Evolutionary conservation across 2,113 vertebrate species (phyloP).

Genomic region (Rattus rattus): DNA sequence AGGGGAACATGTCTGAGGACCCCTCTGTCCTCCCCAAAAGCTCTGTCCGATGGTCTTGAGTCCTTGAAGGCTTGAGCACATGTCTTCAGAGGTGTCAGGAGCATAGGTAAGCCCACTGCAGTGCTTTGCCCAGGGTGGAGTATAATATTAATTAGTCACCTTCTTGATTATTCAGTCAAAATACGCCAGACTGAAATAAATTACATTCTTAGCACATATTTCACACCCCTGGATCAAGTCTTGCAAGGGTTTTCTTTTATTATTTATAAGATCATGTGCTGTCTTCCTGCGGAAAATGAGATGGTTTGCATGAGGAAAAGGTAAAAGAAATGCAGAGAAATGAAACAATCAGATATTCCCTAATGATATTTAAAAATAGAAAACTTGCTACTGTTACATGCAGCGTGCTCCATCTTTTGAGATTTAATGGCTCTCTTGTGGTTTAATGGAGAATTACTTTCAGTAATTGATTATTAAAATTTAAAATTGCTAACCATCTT

Average conservation of each 20-base stretch:
- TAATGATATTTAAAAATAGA: conserved; percentile 97
- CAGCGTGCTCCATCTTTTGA: conserved; percentile 94
- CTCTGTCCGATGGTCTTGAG: background rate
- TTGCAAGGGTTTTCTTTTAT: conserved; percentile 90
- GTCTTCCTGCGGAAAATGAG: conserved; percentile 90
- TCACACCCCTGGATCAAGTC: conserved; percentile 87
- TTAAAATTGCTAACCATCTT: conserved; percentile 98
- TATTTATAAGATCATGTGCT: conserved; percentile 90
- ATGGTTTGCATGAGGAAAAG: conserved; percentile 91
- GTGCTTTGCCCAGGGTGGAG: conserved; percentile 80
- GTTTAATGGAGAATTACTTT: conserved; percentile 97
- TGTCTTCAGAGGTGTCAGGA: conserved; percentile 80
- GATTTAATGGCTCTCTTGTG: conserved; percentile 98
- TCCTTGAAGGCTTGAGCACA: conserved; percentile 65
- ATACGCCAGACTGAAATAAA: conserved; percentile 88
- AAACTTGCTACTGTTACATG: conserved; percentile 92
- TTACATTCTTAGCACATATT: conserved; percentile 91
- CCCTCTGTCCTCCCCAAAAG: conserved; percentile 10
- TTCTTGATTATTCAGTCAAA: conserved; percentile 89
- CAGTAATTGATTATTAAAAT: conserved; percentile 99
- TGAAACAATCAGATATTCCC: conserved; percentile 92
- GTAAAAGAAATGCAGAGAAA: conserved; percentile 93
- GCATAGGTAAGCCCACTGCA: conserved; percentile 68
- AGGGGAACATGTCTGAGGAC: conserved; percentile 3
- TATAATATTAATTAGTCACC: conserved; percentile 89